Conservation (phyloP, 2,888 invertebrate species). For the Trichopoda pennipes region DNA sequence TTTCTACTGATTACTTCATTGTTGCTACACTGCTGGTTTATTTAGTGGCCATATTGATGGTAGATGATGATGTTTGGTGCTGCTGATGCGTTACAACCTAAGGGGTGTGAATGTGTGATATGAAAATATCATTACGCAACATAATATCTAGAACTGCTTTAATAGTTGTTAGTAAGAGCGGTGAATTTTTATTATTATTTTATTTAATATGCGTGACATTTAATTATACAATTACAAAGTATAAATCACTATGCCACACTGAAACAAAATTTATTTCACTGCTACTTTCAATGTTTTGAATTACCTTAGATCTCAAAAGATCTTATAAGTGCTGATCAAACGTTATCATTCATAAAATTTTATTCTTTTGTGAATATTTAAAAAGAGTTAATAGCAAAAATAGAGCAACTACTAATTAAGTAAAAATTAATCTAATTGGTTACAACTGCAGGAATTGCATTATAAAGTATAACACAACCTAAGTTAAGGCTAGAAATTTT, state of each 20-base stretch:
- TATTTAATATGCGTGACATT: conserved; percentile 57
- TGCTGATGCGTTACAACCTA: conserved; percentile 16
- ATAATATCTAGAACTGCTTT: conserved; percentile 36
- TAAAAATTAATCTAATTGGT: no score
- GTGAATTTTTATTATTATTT: conserved; percentile 23
- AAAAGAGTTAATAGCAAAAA: no score
- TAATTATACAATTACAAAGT: conserved; percentile 66
- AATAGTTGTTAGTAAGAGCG: conserved; percentile 13
- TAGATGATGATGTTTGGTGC: conserved; percentile 10
- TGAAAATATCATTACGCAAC: conserved; percentile 27
- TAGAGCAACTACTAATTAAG: no score
- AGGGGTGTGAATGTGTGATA: conserved; percentile 37
- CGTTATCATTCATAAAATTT: no score
- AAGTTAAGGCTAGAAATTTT: no score
- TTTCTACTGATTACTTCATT: conserved; percentile 40
- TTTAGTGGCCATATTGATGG: conserved; percentile 29
- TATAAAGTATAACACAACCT: no score
- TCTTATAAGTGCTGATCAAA: no score
- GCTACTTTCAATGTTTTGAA: no score
- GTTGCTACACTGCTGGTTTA: conserved; percentile 16
- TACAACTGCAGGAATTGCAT: no score
- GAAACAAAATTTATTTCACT: background rate
- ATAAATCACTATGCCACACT: conserved; percentile 40
- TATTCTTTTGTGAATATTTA: no score
- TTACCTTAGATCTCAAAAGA: no score